Conservation (phyloP, 2,888 invertebrate species). For the Trissolcus japonicus region DNA sequence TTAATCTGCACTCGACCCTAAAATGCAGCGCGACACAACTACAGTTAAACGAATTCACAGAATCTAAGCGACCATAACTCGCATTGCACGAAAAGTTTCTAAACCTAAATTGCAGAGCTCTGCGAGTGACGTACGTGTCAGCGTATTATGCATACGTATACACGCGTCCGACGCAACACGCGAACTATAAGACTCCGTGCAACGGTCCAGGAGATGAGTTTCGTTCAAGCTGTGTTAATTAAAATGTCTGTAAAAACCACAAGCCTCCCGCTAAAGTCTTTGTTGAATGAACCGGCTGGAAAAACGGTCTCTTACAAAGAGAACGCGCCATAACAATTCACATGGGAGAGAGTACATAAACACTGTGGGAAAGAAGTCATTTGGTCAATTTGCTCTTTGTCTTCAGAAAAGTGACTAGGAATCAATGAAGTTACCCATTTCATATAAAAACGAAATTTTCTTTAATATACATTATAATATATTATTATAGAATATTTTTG, state of each 20-base stretch:
- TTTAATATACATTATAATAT: too few relatives aligned
- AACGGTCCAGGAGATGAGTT: constrained; percentile 34
- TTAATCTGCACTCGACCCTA: constrained; percentile 6
- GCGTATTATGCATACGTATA: constrained; percentile 25
- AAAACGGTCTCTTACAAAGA: constrained; percentile 18
- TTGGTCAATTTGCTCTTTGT: background rate
- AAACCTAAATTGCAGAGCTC: constrained; percentile 40
- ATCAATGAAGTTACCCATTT: too few relatives aligned
- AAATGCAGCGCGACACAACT: constrained; percentile 2
- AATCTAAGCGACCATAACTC: constrained; percentile 37
- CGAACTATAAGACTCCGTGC: constrained; percentile 34
- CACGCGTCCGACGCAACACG: constrained; percentile 34
- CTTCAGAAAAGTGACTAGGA: too few relatives aligned
- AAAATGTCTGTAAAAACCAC: constrained; percentile 57
- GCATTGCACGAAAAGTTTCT: constrained; percentile 36
- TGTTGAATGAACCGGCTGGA: constrained; percentile 29
- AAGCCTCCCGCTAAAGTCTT: constrained; percentile 49
- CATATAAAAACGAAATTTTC: too few relatives aligned
- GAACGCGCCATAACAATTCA: constrained; percentile 6
- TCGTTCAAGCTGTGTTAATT: constrained; percentile 54
- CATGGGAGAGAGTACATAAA: constrained; percentile 11
- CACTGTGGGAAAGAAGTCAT: constrained; percentile 4
- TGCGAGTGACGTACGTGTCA: constrained; percentile 43
- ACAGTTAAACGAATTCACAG: constrained; percentile 20
- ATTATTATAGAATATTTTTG: too few relatives aligned